Evolutionary conservation across 2,113 vertebrate genomes (phyloP), one percentile per base, ranked within the genome.

Genomic region (Pomatostomus ruficeps): DNA sequence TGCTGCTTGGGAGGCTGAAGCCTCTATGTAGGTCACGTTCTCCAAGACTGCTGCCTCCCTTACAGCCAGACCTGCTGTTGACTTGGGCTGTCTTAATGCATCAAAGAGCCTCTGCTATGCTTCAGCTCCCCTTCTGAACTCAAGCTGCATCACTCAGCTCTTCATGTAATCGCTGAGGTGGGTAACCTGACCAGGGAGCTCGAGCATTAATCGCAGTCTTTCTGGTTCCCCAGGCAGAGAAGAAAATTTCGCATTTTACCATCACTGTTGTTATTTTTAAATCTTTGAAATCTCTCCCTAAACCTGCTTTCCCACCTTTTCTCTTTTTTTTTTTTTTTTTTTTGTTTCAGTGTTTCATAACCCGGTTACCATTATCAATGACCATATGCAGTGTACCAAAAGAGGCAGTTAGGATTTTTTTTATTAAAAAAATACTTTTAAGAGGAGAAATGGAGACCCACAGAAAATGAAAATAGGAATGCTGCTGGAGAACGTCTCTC

Each of bases 1-100:
- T 92, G 88, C 83, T 90, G 93, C 87, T 82, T 85, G 82, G 88
- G 85, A 92, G 88, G 62, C 88, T 93, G 91, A 84, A 92, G 89
- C 82, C 80, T 80, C 52, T 91, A 95, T 98, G 81, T 97, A 96
- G 97, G 96, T 95, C 94, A 96, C 36, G 6, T 96, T 97, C 85
- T 81, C 33, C 67, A 91, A 95, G 93, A 61, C 91, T 87, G 85
- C 95, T 84, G 77, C 80, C 48, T 96, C 75, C 66, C 65, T 95
- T 89, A 65, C 82, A 89, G 65, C 61, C 89, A 96, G 95, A 91
- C 89, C 93, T 92, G 89, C 94, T 96, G 83, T 95, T 97, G 96
- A 89, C 90, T 79, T 93, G 95, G 87, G 48, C 85, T 85, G 84
- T 94, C 92, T 93, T 86, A 92, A 84, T 55, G 76, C 71, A 91